phyloP scores from a whole-genome alignment of 2,113 vertebrate genomes.

The Eupsittula cactorum region DNA sequence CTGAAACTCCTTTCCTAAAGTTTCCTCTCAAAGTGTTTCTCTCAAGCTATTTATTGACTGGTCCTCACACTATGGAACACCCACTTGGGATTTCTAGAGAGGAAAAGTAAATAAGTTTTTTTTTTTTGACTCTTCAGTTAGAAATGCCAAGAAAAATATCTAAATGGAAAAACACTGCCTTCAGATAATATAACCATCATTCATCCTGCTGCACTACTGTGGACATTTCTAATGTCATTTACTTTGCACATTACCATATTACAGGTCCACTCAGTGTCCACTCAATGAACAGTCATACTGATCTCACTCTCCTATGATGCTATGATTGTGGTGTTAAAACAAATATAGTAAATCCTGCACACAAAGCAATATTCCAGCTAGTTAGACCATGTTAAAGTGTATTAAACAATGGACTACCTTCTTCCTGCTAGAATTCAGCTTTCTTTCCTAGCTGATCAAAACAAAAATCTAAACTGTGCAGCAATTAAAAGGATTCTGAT shows the following conservation, averaged over 20 bases:
- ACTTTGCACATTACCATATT: not conserved
- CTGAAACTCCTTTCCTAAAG: not conserved
- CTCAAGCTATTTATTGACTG: not conserved
- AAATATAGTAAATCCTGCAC: not conserved
- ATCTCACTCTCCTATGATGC: not conserved
- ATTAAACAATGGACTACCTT: not conserved
- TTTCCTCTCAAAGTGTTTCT: not conserved
- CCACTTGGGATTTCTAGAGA: accelerated
- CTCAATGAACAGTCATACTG: not conserved
- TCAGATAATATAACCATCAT: not conserved
- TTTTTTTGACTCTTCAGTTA: not conserved
- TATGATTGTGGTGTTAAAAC: not conserved
- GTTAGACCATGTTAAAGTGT: not conserved
- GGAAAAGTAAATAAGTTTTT: not conserved
- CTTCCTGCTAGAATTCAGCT: not conserved
- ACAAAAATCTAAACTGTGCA: not conserved
- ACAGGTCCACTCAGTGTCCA: not conserved
- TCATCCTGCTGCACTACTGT: not conserved
- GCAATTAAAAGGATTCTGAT: not conserved
- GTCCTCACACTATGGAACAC: not conserved
- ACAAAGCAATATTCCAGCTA: not conserved
- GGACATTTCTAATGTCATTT: not conserved
- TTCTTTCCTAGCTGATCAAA: not conserved
- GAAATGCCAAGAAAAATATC: not conserved
- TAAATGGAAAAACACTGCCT: not conserved